Base-by-base conservation (phyloP, 1,140 invertebrate species). In the Cydia strobilella region DNA sequence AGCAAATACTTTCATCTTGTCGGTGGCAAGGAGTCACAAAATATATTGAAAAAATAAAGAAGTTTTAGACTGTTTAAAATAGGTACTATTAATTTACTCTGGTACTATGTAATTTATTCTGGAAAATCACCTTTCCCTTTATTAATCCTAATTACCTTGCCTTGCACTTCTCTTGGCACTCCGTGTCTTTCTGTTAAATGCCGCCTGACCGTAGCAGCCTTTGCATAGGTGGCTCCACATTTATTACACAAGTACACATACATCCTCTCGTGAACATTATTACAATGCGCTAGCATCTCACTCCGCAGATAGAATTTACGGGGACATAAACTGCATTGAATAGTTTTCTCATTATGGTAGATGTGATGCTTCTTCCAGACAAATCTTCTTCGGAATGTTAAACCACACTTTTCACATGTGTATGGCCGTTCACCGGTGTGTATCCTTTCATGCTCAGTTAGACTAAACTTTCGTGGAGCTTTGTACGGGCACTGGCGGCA, bases 351-450 rank as follows among this genome's bases (percentile, higher is more conserved):
- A 0, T 75, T 79, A 59, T 92, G 90, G 63, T 85, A 81, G 35
- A 89, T 75, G 6, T 88, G 71, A 80, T 92, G 90, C 15, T 90
- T 90, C 35, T 77, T 88, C 86, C 86, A 90, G 72, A 91, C 87
- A 9, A 82, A 85, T 7, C 84, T 78, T 79, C 90, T 78, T 5
- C 90, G 79, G 77, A 93, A 91, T 0, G 90, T 91, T 6, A 90
- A 72, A 0, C 90, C 90, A 69, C 90, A 93, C 73, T 89, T 88
- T 3, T 91, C 90, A 75, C 90, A 92, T 0, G 89, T 82, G 35
- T 84, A 91, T 4, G 90, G 90, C 45, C 90, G 72, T 75, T 92
- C 90, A 0, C 90, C 90, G 0, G 90, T 84, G 62, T 91, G 90
- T 15, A 90, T 39, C 25, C 90, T 59, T 72, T 85, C 80, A 72